phyloP scores from a whole-genome alignment of 2,113 vertebrate species.

The Syngnathus scovelli region DNA sequence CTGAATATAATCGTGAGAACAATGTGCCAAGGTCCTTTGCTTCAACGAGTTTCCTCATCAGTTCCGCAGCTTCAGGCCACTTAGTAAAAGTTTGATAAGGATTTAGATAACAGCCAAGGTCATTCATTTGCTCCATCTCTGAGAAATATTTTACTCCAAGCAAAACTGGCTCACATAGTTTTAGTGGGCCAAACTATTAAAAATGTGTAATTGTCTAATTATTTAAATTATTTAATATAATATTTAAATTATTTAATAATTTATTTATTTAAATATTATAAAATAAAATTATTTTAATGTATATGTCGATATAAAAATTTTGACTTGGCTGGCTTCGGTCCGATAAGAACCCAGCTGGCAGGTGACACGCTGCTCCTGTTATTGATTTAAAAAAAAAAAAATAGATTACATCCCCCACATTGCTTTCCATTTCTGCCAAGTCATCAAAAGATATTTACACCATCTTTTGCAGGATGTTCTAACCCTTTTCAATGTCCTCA shows the following conservation, averaged over 20 bases:
- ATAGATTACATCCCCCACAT: conserved; percentile 52
- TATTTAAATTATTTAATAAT: too few relatives aligned
- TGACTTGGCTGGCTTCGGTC: conserved; percentile 5
- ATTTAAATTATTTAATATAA: too few relatives aligned
- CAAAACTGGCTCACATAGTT: neutral
- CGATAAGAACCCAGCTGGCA: conserved; percentile 29
- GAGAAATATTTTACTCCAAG: conserved; percentile 17
- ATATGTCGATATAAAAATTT: conserved; percentile 7
- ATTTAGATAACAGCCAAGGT: conserved; percentile 55
- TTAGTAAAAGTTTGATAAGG: conserved; percentile 42
- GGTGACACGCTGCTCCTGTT: conserved; percentile 33
- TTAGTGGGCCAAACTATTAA: neutral
- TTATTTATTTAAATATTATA: too few relatives aligned
- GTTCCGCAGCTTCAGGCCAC: conserved; percentile 20
- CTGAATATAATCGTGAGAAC: conserved; percentile 15
- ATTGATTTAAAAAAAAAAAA: conserved; percentile 27
- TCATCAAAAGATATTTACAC: conserved; percentile 62
- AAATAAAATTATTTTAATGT: too few relatives aligned
- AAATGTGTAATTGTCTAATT: too few relatives aligned
- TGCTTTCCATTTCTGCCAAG: conserved; percentile 56
- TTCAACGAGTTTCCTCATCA: conserved; percentile 25
- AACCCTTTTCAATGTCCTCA: neutral
- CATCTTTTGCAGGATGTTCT: conserved; percentile 5
- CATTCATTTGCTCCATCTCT: conserved; percentile 25
- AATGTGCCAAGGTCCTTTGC: conserved; percentile 30